Conservation (phyloP, 2,797 vertebrate species). For the Tragopan temminckii region DNA sequence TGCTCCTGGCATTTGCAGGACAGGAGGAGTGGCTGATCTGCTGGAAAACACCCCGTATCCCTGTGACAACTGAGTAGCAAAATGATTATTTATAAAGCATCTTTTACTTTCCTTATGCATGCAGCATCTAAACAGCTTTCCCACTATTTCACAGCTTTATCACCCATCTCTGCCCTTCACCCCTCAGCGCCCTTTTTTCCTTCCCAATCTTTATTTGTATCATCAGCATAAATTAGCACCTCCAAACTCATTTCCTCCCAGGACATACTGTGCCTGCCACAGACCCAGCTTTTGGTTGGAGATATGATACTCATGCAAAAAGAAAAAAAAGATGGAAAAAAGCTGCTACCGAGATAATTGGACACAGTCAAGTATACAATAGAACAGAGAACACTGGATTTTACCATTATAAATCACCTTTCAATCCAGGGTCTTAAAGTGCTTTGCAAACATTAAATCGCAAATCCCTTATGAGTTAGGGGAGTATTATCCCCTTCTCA, state of each 20-base stretch:
- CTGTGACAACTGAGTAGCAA: background rate
- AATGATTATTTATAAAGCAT: constrained; percentile 35
- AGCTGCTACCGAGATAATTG: constrained; percentile 1
- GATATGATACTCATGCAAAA: background rate
- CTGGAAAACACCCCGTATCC: background rate
- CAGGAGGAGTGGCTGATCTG: background rate
- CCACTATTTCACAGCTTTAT: constrained; percentile 17
- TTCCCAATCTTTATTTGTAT: constrained; percentile 18
- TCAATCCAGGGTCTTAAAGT: constrained; percentile 61
- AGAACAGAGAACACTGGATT: constrained; percentile 35
- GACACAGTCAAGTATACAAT: constrained; percentile 20
- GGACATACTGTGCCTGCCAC: constrained; percentile 7
- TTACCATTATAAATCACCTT: constrained; percentile 59
- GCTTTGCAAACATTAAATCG: constrained; percentile 64
- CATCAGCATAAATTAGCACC: constrained; percentile 45
- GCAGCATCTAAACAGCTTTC: constrained; percentile 17
- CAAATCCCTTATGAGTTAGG: constrained; percentile 53
- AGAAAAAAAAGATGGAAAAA: background rate
- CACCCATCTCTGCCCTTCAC: background rate
- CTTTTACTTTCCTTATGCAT: background rate
- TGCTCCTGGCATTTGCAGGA: background rate
- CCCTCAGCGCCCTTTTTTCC: background rate
- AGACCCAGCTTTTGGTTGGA: background rate
- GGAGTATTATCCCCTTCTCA: constrained; percentile 25
- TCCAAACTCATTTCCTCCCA: background rate